A percentile compares a stretch with the other conserved stretches of the same genome.
These are phyloP conservation scores for Glyptemys insculpta DNA, from an alignment of 2,797 vertebrate genomes.

Conservation along the genomic window DNA sequence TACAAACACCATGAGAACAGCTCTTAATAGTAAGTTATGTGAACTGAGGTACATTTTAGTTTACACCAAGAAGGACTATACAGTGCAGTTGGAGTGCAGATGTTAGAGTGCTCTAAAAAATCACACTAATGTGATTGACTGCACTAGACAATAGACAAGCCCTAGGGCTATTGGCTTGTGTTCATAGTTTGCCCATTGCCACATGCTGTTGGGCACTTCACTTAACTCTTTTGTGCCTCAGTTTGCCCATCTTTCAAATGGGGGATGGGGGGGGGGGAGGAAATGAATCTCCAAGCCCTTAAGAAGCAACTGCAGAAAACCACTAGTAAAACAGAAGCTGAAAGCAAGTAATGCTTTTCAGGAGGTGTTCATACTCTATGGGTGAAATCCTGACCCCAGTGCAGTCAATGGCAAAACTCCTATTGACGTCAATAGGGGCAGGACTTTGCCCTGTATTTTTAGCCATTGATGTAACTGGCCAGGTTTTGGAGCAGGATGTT, in stretches of 20 bases:
- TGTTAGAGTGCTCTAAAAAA: neutral
- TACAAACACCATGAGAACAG: neutral
- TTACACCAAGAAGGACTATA: neutral
- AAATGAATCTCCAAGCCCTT: neutral
- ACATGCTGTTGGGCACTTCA: neutral
- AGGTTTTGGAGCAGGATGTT: slow-evolving; percentile 5
- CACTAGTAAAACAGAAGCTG: neutral
- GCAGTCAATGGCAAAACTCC: neutral
- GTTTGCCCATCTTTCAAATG: neutral
- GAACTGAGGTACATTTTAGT: neutral
- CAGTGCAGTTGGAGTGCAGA: neutral
- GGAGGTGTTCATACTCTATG: neutral
- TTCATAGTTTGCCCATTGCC: neutral
- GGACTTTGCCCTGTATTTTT: neutral
- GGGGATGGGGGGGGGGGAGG: neutral
- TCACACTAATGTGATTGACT: neutral
- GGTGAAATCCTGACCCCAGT: neutral
- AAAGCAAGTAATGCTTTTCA: neutral
- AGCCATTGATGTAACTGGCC: neutral
- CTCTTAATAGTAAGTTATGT: neutral
- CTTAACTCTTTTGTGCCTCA: neutral
- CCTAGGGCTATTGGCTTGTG: neutral
- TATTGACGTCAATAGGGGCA: neutral
- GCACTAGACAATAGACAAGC: neutral
- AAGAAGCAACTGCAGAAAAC: neutral